Conservation (phyloP, 2,888 invertebrate genomes). For the Trilocha varians region DNA sequence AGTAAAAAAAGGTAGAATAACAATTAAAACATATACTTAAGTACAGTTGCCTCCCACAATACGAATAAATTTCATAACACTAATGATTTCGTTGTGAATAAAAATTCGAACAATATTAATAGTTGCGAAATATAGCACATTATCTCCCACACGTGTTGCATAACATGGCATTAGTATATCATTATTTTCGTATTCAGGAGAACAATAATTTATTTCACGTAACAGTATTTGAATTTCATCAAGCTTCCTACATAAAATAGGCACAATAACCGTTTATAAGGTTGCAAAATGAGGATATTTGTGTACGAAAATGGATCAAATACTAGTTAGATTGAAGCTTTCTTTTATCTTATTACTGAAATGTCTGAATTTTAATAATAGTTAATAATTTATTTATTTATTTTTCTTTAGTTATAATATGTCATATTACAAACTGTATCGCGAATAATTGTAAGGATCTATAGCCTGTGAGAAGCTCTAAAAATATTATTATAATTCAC, state of each 20-base stretch:
- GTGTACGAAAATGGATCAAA: too few species aligned
- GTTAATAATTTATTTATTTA: too few species aligned
- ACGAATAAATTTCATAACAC: not conserved
- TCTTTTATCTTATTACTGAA: too few species aligned
- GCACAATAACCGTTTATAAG: conserved; percentile 28
- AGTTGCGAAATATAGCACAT: conserved; percentile 15
- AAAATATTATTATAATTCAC: too few species aligned
- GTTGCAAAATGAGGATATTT: conserved; percentile 12
- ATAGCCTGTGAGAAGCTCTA: too few species aligned
- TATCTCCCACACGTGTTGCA: conserved; percentile 20
- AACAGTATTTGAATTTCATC: conserved; percentile 24
- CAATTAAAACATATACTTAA: not conserved
- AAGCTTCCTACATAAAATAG: conserved; percentile 25
- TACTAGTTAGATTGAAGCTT: too few species aligned
- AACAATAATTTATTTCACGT: conserved; percentile 10
- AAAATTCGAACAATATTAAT: conserved; percentile 8
- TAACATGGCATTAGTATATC: conserved; percentile 14
- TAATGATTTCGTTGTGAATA: conserved; percentile 2
- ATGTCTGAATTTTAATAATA: too few species aligned
- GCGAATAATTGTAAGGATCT: too few species aligned
- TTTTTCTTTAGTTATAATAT: too few species aligned
- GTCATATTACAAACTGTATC: too few species aligned
- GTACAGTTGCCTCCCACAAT: not conserved
- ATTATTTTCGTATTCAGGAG: conserved; percentile 21
- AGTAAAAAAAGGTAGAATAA: not conserved